Base-by-base conservation (phyloP, 2,888 invertebrate genomes). In the Artemia sp. region DNA sequence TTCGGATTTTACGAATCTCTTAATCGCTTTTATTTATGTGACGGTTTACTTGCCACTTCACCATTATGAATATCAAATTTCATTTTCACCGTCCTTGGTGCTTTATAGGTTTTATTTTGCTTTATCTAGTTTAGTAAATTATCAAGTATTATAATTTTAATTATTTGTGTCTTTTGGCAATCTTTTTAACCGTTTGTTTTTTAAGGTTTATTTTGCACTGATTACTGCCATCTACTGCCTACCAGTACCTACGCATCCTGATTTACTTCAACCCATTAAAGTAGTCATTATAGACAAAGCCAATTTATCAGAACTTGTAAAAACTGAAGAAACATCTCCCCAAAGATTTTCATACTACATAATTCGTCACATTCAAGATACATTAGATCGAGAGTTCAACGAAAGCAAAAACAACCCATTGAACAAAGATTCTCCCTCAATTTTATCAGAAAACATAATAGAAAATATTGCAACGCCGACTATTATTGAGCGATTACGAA, bases 151-250 rank as follows among this genome's bases (percentile, higher is more conserved):
- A 6, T 38, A 6, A 38, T 38, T 38, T 38, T 5, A 38, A 38
- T 38, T 38, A 38, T 38, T 38, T 38, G 6, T 38, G 3, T 38
- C 3, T 38, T 38, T 38, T 38, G 38, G 38, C 38, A 38, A 38
- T 38, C 38, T 38, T 5, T 38, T 38, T 38, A 38, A 38, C 38
- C 38, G 6, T 38, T 38, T 38, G 38, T 58, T 58, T 24, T 58
- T 58, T 2, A n/a, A 58, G 64, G 64, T 58, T 58, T 58, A 19
- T n/a, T 24, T 58, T 24, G 24, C 12, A 19, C 14, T 58, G 64
- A 19, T 58, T 24, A 58, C 14, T 58, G 64, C 24, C 64, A n/a
- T 58, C 64, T n/a, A 58, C 64, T 58, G 64, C 64, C 64, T 58
- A 58, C 64, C 64, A 8, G 64, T 58, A 24, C 64, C 64, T 58